These are phyloP conservation scores for Leptocoma aspasia DNA, from an alignment of 2,113 vertebrate species.

Conservation along the genomic window DNA sequence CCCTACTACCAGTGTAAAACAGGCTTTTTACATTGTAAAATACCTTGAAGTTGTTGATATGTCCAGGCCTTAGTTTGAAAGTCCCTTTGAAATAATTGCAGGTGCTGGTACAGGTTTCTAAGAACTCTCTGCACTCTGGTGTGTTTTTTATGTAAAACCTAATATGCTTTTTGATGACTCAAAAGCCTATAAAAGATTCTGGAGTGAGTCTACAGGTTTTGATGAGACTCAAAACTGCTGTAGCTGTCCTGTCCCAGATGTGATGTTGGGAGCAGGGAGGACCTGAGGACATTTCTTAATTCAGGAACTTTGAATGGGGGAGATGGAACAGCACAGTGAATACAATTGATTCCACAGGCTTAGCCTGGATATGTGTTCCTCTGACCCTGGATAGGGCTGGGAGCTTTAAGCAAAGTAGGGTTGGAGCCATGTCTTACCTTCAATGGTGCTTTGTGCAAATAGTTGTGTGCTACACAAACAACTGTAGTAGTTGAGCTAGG, in stretches of 20 bases:
- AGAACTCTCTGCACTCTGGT: neutral
- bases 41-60: neutral
- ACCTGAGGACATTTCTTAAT: neutral
- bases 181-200: neutral
- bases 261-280: neutral
- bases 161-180: neutral
- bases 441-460: neutral
- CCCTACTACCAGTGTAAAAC: neutral
- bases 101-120: neutral
- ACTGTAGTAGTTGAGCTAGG: neutral
- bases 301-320: neutral
- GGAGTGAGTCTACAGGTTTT: neutral
- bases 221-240: neutral
- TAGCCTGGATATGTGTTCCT: neutral
- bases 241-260: neutral
- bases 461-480: neutral
- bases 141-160: neutral
- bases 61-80: neutral
- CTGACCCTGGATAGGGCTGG: neutral
- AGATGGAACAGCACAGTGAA: neutral
- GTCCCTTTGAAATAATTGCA: neutral
- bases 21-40: constrained; percentile 15
- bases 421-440: neutral
- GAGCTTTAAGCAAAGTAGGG: neutral
- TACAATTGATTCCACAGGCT: neutral